Evolutionary conservation across 2,888 invertebrate species (phyloP), one percentile per base, ranked within the genome.

Genomic region (Alsophila aescularia): DNA sequence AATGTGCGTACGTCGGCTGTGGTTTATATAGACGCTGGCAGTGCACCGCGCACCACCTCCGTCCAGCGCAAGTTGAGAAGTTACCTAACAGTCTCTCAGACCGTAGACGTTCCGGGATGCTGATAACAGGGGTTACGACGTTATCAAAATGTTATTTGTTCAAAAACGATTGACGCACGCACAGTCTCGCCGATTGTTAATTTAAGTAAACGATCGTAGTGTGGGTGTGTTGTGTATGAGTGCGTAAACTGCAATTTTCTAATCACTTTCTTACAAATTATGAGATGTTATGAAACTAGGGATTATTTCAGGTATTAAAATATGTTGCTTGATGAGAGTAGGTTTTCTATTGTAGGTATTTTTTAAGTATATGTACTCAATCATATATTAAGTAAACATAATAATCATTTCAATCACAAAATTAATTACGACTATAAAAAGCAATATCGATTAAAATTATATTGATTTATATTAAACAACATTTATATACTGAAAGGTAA

Each of bases 31-130:
- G 70, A 61, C 60, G 59, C 72, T 67, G 69, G 68, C 72, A 72
- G 79, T 86, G 83, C 82, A 85, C 66, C 70, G 68, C 63, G 67
- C 63, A 69, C 72, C 73, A 70, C 71, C 72, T 72, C 73, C 62
- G 64, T 45, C 64, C 61, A 60, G 59, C 60, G 47, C 53, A 56
- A 45, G 47, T 58, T 41, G 16, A 10, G 61, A 62, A 64, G 72
- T 81, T 80, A 81, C 77, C 76, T 80, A 83, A 81, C 80, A 80
- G 77, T 77, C 82, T 77, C 69, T 71, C 62, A 77, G 79, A 79
- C 79, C 77, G 83, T 85, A 90, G 90, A 90, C 90, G 89, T 87
- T 88, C 90, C 90, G 89, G 90, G 87, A 89, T 87, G 81, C 74
- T 70, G 90, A 90, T 90, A 90, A 85, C 77, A 85, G 78, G 73